Evolutionary conservation across 2,888 invertebrate genomes (phyloP).

Genomic region (Chloromyia formosa): DNA sequence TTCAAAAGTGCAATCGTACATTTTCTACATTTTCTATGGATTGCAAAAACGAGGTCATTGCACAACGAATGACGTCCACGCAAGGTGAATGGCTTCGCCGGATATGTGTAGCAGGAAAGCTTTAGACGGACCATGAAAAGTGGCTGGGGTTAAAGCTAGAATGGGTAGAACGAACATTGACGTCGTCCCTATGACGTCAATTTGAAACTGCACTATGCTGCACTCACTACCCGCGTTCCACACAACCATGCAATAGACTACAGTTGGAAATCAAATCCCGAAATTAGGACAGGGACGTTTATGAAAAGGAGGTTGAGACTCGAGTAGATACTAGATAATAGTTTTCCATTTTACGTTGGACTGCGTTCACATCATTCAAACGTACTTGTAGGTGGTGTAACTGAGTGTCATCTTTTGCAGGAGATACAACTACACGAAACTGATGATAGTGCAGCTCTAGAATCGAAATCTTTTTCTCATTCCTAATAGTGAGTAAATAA

Average conservation of each 20-base stretch:
- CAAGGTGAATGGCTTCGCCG: constrained; percentile 59
- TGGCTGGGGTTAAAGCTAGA: not conserved
- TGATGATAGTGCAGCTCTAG: too few relatives aligned
- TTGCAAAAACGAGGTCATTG: constrained; percentile 2
- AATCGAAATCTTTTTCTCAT: too few relatives aligned
- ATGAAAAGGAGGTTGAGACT: not conserved
- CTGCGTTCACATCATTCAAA: not conserved
- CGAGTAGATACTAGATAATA: not conserved
- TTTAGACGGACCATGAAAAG: not conserved
- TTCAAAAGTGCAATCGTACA: constrained; percentile 2
- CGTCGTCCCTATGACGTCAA: constrained; percentile 29
- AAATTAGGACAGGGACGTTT: constrained; percentile 19
- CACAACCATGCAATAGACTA: not conserved
- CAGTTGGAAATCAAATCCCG: not conserved
- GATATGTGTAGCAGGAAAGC: constrained; percentile 41
- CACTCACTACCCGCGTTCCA: not conserved
- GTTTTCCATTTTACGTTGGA: not conserved
- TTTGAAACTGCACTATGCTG: constrained; percentile 10
- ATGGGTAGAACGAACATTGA: constrained; percentile 9
- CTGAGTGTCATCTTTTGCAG: not conserved
- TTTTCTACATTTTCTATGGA: not conserved
- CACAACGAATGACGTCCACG: constrained; percentile 58
- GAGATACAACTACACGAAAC: too few relatives aligned
- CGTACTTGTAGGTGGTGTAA: not conserved
- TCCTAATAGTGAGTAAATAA: too few relatives aligned